These are phyloP conservation scores for Cirrhinus mrigala DNA, from an alignment of 2,797 vertebrate species.

Conservation along the genomic window DNA sequence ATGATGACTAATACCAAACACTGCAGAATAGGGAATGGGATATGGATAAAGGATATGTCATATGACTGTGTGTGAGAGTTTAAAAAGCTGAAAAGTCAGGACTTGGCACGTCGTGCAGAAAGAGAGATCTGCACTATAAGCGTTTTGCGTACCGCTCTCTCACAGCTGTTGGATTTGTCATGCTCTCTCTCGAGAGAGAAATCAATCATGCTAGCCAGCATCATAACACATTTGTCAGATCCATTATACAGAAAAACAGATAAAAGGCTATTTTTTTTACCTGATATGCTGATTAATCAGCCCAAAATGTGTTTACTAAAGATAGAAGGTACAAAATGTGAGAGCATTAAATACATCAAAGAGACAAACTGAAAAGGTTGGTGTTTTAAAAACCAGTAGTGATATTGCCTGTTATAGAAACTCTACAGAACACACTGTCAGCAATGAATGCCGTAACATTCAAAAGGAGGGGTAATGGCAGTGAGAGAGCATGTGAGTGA, in stretches of 20 bases:
- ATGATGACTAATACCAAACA: background rate
- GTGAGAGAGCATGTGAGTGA: background rate
- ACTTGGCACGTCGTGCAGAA: conserved; percentile 36
- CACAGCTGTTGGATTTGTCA: conserved; percentile 50
- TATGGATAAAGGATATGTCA: conserved; percentile 1
- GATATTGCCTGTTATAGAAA: conserved; percentile 11
- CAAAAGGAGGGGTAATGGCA: conserved; percentile 20
- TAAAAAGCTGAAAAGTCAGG: conserved; percentile 25
- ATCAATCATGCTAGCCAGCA: conserved; percentile 4
- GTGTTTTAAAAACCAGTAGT: background rate
- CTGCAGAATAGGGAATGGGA: conserved; percentile 18
- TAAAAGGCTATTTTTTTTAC: background rate
- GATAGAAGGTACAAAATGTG: background rate
- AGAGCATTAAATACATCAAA: background rate
- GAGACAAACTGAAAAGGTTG: background rate
- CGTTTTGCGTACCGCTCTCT: background rate
- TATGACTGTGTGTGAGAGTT: background rate
- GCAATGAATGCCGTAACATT: background rate
- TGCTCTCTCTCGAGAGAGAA: conserved; percentile 4
- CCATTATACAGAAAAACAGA: background rate
- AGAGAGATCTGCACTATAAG: conserved; percentile 33
- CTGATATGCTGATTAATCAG: background rate
- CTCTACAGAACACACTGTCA: background rate
- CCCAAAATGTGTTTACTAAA: background rate
- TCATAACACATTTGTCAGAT: conserved; percentile 4